Base-by-base conservation (phyloP, 2,888 invertebrate species). In the Minunthozetes semirufus region DNA sequence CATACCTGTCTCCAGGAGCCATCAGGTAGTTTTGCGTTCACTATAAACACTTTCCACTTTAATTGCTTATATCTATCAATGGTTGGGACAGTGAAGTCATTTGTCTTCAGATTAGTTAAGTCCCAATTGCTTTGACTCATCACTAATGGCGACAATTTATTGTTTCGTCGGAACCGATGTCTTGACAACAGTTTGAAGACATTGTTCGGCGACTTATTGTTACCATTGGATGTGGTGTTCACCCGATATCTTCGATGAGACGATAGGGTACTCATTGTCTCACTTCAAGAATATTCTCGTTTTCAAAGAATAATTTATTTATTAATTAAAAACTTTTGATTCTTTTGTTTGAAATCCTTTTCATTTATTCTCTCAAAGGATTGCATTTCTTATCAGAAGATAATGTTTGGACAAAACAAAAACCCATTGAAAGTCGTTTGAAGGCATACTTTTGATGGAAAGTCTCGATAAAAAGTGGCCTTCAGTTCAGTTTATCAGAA, bases 1-100 rank as follows among this genome's bases (percentile, higher is more conserved):
- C 83, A 85, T 83, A 88, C 88, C 85, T 87, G 87, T 83, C 85
- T 86, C 80, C 88, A 88, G 13, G 87, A 85, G 83, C 88, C 88
- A 81, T 88, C 88, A 46, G 88, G 88, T 56, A 87, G 86, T 80
- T 88, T 88, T 76, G 88, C 85, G 17, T 87, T 87, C 75, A 88
- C 85, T 79, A 88, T 88, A 79, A 88, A 85, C 59, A 76, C 75
- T 72, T 76, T 77, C 76, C 76, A 77, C 1, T 72, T 59, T 25
- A 77, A 33, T 25, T 72, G 66, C 13, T 48, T 66, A 59, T 77
- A 77, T 3, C 76, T 77, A n/a, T 61, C 29, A 17, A 61, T 33
- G 6, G 61, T 61, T 27, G 29, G 8, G 56, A 19, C 19, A 56
- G 13, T 48, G 2, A 56, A 25, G n/a, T 56, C 11, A 19, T 56